Percentiles rank a stretch among this genome's conserved stretches.
Evolutionary conservation across 2,113 vertebrate genomes (phyloP).

Genomic region (Orycteropus afer): DNA sequence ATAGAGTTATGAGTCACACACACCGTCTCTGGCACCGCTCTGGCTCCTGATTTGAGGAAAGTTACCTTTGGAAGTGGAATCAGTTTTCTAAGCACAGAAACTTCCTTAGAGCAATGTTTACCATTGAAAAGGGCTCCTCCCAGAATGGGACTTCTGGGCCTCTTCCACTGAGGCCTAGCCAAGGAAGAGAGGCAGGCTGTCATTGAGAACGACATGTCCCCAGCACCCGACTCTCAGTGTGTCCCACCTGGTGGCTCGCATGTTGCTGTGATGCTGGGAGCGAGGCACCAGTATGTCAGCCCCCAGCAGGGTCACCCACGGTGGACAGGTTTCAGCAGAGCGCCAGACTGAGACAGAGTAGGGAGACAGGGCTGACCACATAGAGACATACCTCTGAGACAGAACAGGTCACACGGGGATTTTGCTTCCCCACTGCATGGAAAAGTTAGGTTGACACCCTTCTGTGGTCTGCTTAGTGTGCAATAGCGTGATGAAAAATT

Average conservation of each 20-base stretch:
- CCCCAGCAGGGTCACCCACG: not conserved
- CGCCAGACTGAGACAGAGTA: not conserved
- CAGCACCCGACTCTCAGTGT: not conserved
- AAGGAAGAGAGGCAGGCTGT: not conserved
- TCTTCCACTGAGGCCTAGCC: not conserved
- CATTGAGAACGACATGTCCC: not conserved
- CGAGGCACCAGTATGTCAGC: not conserved
- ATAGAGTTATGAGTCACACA: not conserved
- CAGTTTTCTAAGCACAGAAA: slow-evolving; percentile 13
- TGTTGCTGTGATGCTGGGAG: not conserved
- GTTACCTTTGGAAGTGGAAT: not conserved
- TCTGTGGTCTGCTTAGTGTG: no score
- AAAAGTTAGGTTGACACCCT: no score
- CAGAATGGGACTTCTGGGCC: not conserved
- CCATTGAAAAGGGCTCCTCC: not conserved
- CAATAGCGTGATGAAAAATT: no score
- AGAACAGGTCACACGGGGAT: no score
- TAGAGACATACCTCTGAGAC: no score
- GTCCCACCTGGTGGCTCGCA: not conserved
- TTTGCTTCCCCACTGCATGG: no score
- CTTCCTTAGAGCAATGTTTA: not conserved
- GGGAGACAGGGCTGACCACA: not conserved
- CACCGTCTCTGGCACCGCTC: not conserved
- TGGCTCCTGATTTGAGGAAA: not conserved
- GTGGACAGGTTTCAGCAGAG: not conserved